A percentile compares a stretch with the other conserved stretches of the same genome.
Conservation (phyloP, 2,888 invertebrate genomes). For the Drosophila recens region DNA sequence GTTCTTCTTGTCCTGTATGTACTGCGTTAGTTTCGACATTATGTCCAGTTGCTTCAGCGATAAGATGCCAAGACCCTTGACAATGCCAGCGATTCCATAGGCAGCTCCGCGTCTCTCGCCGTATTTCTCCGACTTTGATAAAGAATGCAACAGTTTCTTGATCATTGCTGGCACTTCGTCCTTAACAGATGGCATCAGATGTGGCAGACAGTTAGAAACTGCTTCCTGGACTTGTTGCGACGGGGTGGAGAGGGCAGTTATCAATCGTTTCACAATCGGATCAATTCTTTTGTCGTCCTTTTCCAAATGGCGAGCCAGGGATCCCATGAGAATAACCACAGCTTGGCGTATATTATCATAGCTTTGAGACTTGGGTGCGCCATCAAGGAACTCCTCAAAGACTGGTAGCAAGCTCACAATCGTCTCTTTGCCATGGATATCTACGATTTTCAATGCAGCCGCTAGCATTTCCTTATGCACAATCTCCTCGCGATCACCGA, state of each 20-base stretch:
- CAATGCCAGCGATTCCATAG: constrained; percentile 97
- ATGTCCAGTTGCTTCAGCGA: constrained; percentile 98
- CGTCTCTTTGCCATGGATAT: constrained; percentile 95
- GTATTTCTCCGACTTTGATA: constrained; percentile 96
- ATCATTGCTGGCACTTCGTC: constrained; percentile 95
- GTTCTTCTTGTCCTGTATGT: constrained; percentile 98
- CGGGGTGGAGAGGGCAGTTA: constrained; percentile 97
- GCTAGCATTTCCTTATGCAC: constrained; percentile 96
- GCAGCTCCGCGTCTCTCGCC: constrained; percentile 95
- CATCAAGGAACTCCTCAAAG: constrained; percentile 96
- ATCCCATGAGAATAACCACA: constrained; percentile 98
- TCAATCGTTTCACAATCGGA: constrained; percentile 96
- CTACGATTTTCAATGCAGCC: constrained; percentile 96
- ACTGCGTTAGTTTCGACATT: constrained; percentile 96
- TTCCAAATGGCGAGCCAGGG: constrained; percentile 97
- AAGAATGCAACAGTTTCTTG: constrained; percentile 93
- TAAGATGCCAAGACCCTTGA: constrained; percentile 98
- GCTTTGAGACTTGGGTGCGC: constrained; percentile 95
- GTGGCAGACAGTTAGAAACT: constrained; percentile 97
- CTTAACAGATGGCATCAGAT: constrained; percentile 96
- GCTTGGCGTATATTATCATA: constrained; percentile 97
- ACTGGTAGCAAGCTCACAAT: constrained; percentile 93
- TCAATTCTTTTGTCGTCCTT: constrained; percentile 95
- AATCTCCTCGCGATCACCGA: constrained; percentile 93
- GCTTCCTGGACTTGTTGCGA: constrained; percentile 99